Base-by-base conservation (phyloP, 2,113 vertebrate genomes). In the Axis porcinus region DNA sequence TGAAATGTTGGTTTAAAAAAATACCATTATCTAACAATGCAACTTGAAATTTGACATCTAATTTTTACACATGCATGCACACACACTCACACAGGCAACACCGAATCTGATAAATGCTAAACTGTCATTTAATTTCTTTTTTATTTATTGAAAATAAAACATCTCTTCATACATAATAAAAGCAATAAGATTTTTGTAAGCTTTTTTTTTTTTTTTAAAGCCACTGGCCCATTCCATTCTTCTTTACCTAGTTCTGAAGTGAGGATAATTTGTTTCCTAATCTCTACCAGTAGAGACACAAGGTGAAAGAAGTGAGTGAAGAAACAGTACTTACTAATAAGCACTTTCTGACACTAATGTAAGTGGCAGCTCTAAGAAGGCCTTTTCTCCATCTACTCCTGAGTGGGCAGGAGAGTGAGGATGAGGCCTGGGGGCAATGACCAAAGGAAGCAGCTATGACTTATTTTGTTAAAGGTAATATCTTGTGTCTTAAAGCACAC, bases 1-100 rank as follows among this genome's bases (percentile, higher is more conserved):
- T 98, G 97, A 98, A 98, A 98, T 97, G 36, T 94, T 86, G 74
- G 94, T 98, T 97, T 6, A 40, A 74, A 98, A 95, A 98, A 98
- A 94, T 97, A 95, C 81, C 79, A 96, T 98, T 98, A 97, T 90
- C 40, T 97, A 97, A 96, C 74, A 93, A 97, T 97, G 92, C 76
- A 93, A 98, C 97, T 97, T 97, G 67, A 98, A 93, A 90, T 97
- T 33, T 82, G 86, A 74, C 91, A 97, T 98, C 92, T 95, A 52
- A 96, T 97, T 98, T 97, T 43, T 7, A 43, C 8, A 82, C 97
- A 52, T 4, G 50, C 4, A 62, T 11, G 19, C 27, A 45, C 30
- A 58, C 27, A 30, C 36, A 54, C 9, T 33, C 4, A 70, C 47
- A 92, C 11, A 28, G 30, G 28, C 1, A 6, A 52, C 85, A 81